A percentile compares a stretch with the other conserved stretches of the same genome.
These are phyloP conservation scores for Amaurobius ferox DNA, from an alignment of 2,888 invertebrate species.

Conservation along the genomic window DNA sequence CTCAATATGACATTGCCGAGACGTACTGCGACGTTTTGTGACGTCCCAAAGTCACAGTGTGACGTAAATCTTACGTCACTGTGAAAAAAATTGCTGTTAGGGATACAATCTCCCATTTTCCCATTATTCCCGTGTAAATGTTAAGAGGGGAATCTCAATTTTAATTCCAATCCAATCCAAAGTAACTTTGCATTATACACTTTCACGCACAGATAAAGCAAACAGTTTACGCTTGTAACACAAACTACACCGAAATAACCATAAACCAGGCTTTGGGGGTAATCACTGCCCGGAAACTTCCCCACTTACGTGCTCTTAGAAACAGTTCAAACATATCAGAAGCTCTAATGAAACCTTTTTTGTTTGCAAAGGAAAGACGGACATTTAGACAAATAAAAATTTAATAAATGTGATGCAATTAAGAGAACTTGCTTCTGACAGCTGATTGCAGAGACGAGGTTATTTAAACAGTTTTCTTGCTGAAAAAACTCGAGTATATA, in stretches of 20 bases:
- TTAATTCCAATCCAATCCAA: too few species aligned
- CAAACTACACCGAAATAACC: background rate
- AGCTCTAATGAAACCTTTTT: conserved; percentile 55
- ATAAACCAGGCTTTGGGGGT: background rate
- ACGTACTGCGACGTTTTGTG: too few species aligned
- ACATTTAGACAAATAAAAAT: conserved; percentile 44
- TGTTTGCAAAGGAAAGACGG: conserved; percentile 39
- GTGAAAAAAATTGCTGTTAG: too few species aligned
- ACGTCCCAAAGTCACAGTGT: too few species aligned
- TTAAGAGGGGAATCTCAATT: too few species aligned
- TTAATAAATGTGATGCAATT: conserved; percentile 57
- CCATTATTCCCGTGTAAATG: too few species aligned
- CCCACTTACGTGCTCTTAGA: background rate
- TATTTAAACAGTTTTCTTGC: conserved; percentile 36
- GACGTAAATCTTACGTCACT: too few species aligned
- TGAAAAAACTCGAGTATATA: background rate
- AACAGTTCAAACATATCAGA: conserved; percentile 34
- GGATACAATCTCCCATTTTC: too few species aligned
- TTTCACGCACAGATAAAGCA: background rate
- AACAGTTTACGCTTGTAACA: background rate
- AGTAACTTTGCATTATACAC: background rate
- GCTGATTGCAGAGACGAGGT: conserved; percentile 30
- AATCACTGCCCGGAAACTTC: background rate
- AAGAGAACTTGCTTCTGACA: conserved; percentile 44
- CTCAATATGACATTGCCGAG: too few species aligned